These are phyloP conservation scores for Urocynchramus pylzowi DNA, from an alignment of 2,113 vertebrate species.

Conservation along the genomic window DNA sequence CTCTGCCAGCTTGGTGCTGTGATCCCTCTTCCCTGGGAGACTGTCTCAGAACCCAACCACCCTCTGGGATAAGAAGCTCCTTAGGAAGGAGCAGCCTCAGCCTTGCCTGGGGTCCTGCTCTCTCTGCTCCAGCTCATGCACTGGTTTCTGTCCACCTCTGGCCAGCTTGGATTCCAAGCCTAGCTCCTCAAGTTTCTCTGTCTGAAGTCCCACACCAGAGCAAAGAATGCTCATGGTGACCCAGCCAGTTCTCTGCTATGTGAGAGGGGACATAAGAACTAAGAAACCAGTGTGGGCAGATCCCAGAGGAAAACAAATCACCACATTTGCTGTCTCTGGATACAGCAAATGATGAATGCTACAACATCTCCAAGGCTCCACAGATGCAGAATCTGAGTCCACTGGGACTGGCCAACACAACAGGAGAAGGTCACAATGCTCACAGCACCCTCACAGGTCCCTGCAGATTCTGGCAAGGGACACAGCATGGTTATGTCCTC, in stretches of 20 bases:
- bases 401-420: neutral
- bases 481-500: neutral
- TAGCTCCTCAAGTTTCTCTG: neutral
- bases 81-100: neutral
- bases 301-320: neutral
- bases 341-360: neutral
- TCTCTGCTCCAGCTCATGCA: neutral
- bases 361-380: neutral
- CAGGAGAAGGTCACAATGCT: neutral
- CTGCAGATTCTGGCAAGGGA: neutral
- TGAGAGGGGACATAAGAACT: neutral
- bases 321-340: neutral
- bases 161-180: neutral
- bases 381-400: fast-evolving
- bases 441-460: neutral
- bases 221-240: neutral
- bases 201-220: neutral
- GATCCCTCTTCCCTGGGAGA: neutral
- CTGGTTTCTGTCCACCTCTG: neutral
- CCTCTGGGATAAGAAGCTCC: neutral
- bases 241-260: neutral
- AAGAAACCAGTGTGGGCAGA: neutral
- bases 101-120: neutral
- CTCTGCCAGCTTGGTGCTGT: neutral
- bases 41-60: neutral